These are phyloP conservation scores for Bombus superbus DNA, from an alignment of 1,140 invertebrate species.

Conservation along the genomic window DNA sequence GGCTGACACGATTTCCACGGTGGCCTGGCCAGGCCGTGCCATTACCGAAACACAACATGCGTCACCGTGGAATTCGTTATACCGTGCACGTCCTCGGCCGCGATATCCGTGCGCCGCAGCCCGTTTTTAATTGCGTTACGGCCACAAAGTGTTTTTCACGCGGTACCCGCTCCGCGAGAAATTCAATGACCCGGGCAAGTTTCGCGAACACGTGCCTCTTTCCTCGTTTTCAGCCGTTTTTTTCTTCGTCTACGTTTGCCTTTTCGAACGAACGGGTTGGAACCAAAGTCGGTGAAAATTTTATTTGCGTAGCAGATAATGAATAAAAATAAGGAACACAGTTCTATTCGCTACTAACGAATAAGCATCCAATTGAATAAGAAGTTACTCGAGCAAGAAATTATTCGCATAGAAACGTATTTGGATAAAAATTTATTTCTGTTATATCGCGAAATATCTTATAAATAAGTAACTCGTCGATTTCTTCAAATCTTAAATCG, in stretches of 20 bases:
- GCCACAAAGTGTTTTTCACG: slow-evolving; percentile 42
- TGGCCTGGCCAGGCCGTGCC: slow-evolving; percentile 4
- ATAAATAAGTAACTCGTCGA: no score
- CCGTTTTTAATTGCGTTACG: slow-evolving; percentile 48
- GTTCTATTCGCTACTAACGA: background rate
- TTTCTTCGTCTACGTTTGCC: background rate
- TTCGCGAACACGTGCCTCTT: background rate
- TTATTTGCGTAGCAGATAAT: background rate
- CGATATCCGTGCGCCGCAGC: slow-evolving; percentile 1
- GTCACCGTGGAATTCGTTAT: slow-evolving; percentile 48
- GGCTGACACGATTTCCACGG: slow-evolving; percentile 62
- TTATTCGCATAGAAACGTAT: no score
- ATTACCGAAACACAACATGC: slow-evolving; percentile 51
- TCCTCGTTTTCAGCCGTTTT: background rate
- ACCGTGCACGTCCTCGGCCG: slow-evolving; percentile 33
- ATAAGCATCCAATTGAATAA: no score
- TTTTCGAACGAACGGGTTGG: background rate
- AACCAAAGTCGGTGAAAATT: background rate
- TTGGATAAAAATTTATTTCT: no score
- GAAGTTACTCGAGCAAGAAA: no score
- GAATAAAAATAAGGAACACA: background rate
- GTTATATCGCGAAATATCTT: no score
- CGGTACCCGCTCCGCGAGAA: background rate
- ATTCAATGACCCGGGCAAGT: slow-evolving; percentile 28
- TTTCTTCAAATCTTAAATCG: no score